A percentile compares a stretch with the other conserved stretches of the same genome.
phyloP scores from a whole-genome alignment of 1,140 invertebrate species.

The Drosophila hydei region DNA sequence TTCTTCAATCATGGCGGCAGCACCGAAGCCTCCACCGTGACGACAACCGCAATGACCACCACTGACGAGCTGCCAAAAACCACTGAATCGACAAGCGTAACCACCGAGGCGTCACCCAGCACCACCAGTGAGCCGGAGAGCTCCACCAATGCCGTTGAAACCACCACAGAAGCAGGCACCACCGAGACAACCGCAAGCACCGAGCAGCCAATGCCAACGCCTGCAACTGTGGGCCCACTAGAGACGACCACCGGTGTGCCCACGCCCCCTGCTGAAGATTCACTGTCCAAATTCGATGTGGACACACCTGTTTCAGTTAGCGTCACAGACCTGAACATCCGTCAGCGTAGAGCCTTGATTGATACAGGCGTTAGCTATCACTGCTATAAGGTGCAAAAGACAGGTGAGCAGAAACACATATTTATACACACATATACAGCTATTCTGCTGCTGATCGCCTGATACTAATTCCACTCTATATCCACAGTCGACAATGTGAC shows the following conservation, averaged over 20 bases:
- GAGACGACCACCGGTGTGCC: constrained; percentile 62
- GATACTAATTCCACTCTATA: too few relatives aligned
- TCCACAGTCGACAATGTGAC: constrained; percentile 50
- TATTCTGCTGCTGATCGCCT: too few relatives aligned
- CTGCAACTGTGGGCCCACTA: constrained; percentile 60
- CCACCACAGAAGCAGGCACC: constrained; percentile 16
- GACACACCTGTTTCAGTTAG: too few relatives aligned
- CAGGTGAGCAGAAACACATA: constrained; percentile 32
- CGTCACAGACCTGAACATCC: constrained; percentile 35
- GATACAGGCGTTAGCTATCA: constrained; percentile 60
- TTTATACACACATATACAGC: too few relatives aligned
- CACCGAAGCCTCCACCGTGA: constrained; percentile 64
- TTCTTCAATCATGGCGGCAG: constrained; percentile 68
- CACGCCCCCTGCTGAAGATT: constrained; percentile 64
- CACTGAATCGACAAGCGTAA: neutral
- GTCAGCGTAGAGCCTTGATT: constrained; percentile 50
- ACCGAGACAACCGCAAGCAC: constrained; percentile 38
- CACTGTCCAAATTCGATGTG: too few relatives aligned
- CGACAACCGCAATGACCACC: constrained; percentile 38
- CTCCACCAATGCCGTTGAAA: neutral
- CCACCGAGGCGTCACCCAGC: neutral
- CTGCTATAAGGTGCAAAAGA: constrained; percentile 62
- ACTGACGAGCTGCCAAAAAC: constrained; percentile 6
- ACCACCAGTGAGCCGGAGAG: constrained; percentile 13
- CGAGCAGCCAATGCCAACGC: constrained; percentile 57